Evolutionary conservation across 2,888 invertebrate species (phyloP), one percentile per base, ranked within the genome.

Genomic region (Agriopis marginaria): DNA sequence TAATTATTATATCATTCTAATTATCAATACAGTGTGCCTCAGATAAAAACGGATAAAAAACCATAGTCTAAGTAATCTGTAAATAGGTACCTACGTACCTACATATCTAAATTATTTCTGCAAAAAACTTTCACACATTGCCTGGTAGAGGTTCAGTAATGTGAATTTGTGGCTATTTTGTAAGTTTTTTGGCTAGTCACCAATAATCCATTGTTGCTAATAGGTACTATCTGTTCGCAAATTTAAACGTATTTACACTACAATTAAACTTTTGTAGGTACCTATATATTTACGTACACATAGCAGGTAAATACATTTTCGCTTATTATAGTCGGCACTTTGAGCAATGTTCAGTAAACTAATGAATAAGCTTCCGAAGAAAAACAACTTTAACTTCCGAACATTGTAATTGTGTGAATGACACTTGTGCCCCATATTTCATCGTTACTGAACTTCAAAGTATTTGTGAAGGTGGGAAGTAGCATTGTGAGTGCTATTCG

Each of bases 401-500:
- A 47, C 11, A 47, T 50, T 53, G 56, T 39, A 32, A 62, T 62
- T 62, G 32, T 62, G 51, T 59, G 68, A 62, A 63, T 61, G 47
- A 47, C 59, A 45, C 11, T 59, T 53, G 53, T 54, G 51, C 23
- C 17, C 55, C 59, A 60, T 68, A 63, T 62, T 63, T 69, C 51
- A 53, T 63, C 53, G 64, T 70, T 63, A 63, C 61, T 53, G 65
- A 68, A 75, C 66, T 77, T 70, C 72, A 74, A 78, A 79, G 76
- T 77, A 71, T 72, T 77, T 72, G 66, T 73, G 71, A 66, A 65
- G 75, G 68, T 65, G 67, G 68, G 65, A 65, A 77, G 79, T 73
- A 77, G 76, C 71, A 78, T 79, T 77, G 75, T 73, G 75, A 78
- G 76, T 78, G 80, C 72, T 78, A 77, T 71, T 79, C 76, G 77